phyloP scores from a whole-genome alignment of 2,888 invertebrate genomes.

The Erynnis tages region DNA sequence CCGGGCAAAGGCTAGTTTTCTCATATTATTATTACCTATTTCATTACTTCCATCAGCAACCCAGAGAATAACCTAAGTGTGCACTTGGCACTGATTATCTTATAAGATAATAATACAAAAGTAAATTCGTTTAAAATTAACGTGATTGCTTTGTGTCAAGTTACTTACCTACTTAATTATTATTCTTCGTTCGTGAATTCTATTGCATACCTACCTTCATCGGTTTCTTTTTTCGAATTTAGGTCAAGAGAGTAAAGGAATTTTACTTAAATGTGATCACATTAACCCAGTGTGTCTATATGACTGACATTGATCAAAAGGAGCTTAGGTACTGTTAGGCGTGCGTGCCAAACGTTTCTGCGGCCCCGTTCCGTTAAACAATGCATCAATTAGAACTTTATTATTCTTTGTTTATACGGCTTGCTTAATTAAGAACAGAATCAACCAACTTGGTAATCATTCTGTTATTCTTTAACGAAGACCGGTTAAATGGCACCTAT shows the following conservation, averaged over 20 bases:
- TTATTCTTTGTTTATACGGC: conserved; percentile 58
- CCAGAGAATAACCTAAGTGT: too few relatives aligned
- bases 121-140: too few relatives aligned
- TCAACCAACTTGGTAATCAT: conserved; percentile 17
- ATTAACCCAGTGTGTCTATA: conserved; percentile 41
- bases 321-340: conserved; percentile 62
- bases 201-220: not conserved
- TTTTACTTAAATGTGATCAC: too few relatives aligned
- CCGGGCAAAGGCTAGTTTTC: too few relatives aligned
- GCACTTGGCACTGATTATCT: too few relatives aligned
- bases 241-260: too few relatives aligned
- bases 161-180: too few relatives aligned
- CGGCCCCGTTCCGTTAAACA: conserved; percentile 47
- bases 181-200: too few relatives aligned
- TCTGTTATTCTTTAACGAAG: conserved; percentile 12
- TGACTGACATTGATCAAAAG: conserved; percentile 49
- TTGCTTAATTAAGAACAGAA: conserved; percentile 30
- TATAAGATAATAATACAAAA: too few relatives aligned
- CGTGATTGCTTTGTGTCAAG: too few relatives aligned
- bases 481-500: not conserved
- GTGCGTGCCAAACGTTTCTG: conserved; percentile 55
- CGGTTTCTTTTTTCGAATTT: not conserved
- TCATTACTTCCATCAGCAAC: too few relatives aligned
- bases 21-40: too few relatives aligned
- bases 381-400: conserved; percentile 64